Percentiles rank a stretch among this genome's conserved stretches.
These are phyloP conservation scores for Rhingia campestris DNA, from an alignment of 2,888 invertebrate genomes.

Conservation along the genomic window DNA sequence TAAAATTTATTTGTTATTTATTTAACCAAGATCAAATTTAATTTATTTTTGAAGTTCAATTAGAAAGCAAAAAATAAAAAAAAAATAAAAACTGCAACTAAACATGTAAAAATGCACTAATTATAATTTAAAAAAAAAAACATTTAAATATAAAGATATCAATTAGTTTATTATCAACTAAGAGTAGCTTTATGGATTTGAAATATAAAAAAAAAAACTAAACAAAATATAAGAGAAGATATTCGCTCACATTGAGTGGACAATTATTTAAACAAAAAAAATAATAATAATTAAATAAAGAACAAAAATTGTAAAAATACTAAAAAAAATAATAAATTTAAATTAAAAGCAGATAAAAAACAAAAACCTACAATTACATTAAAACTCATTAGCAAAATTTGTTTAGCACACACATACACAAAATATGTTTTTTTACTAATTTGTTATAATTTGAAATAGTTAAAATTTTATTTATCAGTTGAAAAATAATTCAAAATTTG, in stretches of 20 bases:
- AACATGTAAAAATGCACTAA: slow-evolving; percentile 65
- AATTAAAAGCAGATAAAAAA: slow-evolving; percentile 55
- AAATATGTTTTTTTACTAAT: slow-evolving; percentile 21
- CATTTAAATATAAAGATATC: slow-evolving; percentile 68
- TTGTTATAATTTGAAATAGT: neutral
- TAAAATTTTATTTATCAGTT: slow-evolving; percentile 1
- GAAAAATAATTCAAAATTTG: slow-evolving; percentile 19
- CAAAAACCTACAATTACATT: slow-evolving; percentile 40
- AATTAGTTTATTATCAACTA: slow-evolving; percentile 69
- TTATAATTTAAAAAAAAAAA: slow-evolving; percentile 54
- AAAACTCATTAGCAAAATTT: slow-evolving; percentile 30
- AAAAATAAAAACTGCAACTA: slow-evolving; percentile 28
- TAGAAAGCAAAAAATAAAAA: slow-evolving; percentile 36
- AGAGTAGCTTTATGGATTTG: slow-evolving; percentile 69
- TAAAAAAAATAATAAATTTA: slow-evolving; percentile 42
- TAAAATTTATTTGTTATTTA: slow-evolving; percentile 33
- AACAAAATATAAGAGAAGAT: slow-evolving; percentile 37
- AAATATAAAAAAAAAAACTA: slow-evolving; percentile 27
- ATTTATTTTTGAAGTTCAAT: slow-evolving; percentile 55
- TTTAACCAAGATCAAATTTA: slow-evolving; percentile 28
- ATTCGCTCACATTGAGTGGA: slow-evolving; percentile 78
- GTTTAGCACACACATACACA: slow-evolving; percentile 13
- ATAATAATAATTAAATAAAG: slow-evolving; percentile 37
- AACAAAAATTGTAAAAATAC: slow-evolving; percentile 42
- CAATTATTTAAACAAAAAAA: slow-evolving; percentile 60